phyloP scores from a whole-genome alignment of 1,140 invertebrate species.

The Pseudomyrmex pallidus region DNA sequence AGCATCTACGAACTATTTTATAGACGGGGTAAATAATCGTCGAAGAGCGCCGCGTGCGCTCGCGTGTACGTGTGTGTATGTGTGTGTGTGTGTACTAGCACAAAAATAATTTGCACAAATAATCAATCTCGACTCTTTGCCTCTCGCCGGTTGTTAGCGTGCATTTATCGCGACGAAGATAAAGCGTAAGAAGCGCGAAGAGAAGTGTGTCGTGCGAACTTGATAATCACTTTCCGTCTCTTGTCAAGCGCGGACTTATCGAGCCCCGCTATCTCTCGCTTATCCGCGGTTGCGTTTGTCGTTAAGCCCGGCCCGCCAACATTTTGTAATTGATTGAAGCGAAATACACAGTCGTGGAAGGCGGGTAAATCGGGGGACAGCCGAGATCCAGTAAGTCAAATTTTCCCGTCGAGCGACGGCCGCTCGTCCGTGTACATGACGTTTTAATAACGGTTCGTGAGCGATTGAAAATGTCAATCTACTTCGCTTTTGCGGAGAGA shows the following conservation, averaged over 20 bases:
- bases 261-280: constrained; percentile 28
- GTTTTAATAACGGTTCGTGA: constrained; percentile 60
- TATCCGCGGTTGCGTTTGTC: constrained; percentile 19
- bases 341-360: constrained; percentile 57
- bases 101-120: constrained; percentile 50
- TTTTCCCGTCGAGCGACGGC: constrained; percentile 53
- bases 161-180: constrained; percentile 35
- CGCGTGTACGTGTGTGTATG: not conserved
- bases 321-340: constrained; percentile 56
- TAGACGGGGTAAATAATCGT: constrained; percentile 18
- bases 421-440: constrained; percentile 55
- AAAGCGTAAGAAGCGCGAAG: constrained; percentile 25
- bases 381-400: constrained; percentile 58
- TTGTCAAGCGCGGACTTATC: constrained; percentile 51
- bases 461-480: constrained; percentile 62
- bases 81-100: not conserved
- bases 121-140: constrained; percentile 33
- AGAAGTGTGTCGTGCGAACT: constrained; percentile 32
- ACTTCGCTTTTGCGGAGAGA: constrained; percentile 41
- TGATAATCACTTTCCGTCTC: constrained; percentile 53
- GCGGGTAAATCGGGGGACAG: constrained; percentile 48
- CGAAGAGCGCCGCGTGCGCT: not conserved
- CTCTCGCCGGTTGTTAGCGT: constrained; percentile 20
- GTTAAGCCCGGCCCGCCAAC: constrained; percentile 43
- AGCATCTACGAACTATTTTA: not conserved